Conservation (phyloP, 2,113 vertebrate genomes). For the Sprattus sprattus region DNA sequence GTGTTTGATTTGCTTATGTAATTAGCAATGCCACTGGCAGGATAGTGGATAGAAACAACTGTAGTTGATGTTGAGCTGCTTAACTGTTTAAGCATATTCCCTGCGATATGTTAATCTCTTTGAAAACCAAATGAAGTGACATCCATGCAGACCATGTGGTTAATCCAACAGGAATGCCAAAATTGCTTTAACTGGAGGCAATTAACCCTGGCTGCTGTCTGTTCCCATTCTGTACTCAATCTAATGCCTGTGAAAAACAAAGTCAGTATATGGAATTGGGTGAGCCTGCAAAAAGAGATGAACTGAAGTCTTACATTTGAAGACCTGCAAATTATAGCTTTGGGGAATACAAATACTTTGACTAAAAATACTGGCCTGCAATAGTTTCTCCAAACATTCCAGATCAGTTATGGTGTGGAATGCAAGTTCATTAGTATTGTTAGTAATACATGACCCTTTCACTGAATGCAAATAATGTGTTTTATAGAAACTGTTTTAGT, state of each 20-base stretch:
- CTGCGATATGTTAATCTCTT: constrained; percentile 21
- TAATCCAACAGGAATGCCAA: not conserved
- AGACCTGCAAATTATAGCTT: not conserved
- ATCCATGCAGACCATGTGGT: not conserved
- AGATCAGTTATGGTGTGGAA: not conserved
- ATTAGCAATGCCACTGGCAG: constrained; percentile 9
- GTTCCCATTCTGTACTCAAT: too few relatives aligned
- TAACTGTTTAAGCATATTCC: constrained; percentile 6
- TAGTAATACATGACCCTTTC: not conserved
- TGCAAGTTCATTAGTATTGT: not conserved
- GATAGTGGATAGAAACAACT: not conserved
- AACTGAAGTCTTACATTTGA: not conserved
- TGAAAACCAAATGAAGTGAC: constrained; percentile 4
- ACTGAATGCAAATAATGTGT: not conserved
- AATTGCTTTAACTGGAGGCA: not conserved
- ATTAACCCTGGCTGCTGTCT: not conserved
- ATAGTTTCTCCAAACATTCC: not conserved
- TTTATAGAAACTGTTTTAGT: too few relatives aligned
- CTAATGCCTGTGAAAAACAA: not conserved
- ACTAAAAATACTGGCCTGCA: not conserved
- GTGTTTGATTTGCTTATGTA: constrained; percentile 2
- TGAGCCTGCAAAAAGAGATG: not conserved
- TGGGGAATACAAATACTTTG: not conserved
- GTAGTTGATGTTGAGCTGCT: not conserved
- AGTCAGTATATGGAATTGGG: not conserved